phyloP scores from a whole-genome alignment of 2,113 vertebrate genomes.

The Podarcis raffonei region DNA sequence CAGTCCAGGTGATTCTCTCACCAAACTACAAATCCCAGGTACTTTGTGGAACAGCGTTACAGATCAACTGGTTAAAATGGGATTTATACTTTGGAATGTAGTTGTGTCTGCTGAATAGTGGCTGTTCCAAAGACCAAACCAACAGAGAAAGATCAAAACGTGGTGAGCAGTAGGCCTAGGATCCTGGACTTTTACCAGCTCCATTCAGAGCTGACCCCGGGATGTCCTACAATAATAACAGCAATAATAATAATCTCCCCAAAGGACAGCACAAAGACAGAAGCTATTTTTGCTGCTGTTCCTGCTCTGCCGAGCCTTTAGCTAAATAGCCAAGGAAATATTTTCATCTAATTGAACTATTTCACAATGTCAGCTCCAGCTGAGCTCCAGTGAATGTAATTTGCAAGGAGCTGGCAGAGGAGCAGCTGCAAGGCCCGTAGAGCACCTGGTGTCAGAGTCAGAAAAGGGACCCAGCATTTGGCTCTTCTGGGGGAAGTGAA shows the following conservation, averaged over 20 bases:
- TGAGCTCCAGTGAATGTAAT: slow-evolving; percentile 30
- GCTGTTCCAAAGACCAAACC: too few species aligned
- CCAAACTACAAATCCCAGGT: not conserved
- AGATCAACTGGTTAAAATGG: not conserved
- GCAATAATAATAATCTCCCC: not conserved
- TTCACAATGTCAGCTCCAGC: not conserved
- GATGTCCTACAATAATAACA: not conserved
- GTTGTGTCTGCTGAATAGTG: not conserved
- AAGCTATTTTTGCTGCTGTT: not conserved
- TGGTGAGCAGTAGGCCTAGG: not conserved
- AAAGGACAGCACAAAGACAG: not conserved
- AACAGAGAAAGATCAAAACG: not conserved
- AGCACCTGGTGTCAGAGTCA: not conserved
- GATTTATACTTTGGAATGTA: not conserved
- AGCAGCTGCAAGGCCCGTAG: slow-evolving; percentile 7
- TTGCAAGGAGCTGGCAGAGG: not conserved
- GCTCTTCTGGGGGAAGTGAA: not conserved
- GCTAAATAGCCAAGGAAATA: slow-evolving; percentile 16
- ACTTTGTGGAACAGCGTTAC: not conserved
- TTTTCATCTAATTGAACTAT: slow-evolving; percentile 28
- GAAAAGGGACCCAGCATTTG: not conserved
- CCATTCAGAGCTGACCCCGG: not conserved
- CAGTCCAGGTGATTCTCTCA: not conserved
- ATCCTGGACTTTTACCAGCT: not conserved
- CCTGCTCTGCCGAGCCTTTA: not conserved